Conservation (phyloP, 2,888 invertebrate species). For the Helicoverpa assulta region DNA sequence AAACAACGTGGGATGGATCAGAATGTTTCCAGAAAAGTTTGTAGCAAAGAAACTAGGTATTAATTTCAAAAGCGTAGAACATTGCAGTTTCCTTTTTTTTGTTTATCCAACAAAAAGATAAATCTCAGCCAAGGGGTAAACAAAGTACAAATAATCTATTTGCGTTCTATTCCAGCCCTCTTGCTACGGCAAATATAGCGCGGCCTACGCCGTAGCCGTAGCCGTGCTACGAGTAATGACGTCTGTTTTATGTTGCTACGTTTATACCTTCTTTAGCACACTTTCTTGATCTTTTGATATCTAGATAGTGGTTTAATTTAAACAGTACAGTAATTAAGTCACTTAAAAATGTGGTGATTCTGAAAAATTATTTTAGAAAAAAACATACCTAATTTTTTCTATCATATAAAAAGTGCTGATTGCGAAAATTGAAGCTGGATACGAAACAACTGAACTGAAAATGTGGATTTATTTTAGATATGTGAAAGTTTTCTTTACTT, state of each 20-base stretch:
- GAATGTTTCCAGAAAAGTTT: neutral
- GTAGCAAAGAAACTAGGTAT: neutral
- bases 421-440: too few relatives aligned
- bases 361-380: too few relatives aligned
- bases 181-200: constrained; percentile 38
- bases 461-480: too few relatives aligned
- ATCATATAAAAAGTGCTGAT: too few relatives aligned
- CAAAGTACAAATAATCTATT: constrained; percentile 58
- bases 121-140: constrained; percentile 43
- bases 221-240: constrained; percentile 52
- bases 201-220: constrained; percentile 56
- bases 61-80: neutral
- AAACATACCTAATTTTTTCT: too few relatives aligned
- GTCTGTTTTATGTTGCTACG: constrained; percentile 11
- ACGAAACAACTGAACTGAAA: too few relatives aligned
- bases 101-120: constrained; percentile 22
- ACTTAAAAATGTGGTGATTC: too few relatives aligned
- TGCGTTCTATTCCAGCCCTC: constrained; percentile 42
- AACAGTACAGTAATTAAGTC: neutral
- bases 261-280: constrained; percentile 2
- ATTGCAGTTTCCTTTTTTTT: constrained; percentile 17
- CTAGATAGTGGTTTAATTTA: neutral
- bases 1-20: too few relatives aligned
- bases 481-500: too few relatives aligned
- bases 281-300: constrained; percentile 20